Conservation (phyloP, 2,797 vertebrate genomes). For the Crenichthys baileyi region DNA sequence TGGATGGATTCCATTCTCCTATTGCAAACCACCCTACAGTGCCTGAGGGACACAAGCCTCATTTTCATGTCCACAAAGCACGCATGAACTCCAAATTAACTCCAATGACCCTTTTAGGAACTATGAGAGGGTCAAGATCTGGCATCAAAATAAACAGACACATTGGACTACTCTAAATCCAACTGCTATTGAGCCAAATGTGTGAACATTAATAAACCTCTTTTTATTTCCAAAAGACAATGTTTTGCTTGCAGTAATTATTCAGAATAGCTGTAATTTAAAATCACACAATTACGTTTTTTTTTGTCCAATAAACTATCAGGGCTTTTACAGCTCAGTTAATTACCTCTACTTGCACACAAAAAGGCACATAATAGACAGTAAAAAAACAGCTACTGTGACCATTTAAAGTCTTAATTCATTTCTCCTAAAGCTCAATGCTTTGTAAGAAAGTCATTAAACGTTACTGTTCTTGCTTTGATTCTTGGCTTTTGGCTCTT, state of each 20-base stretch:
- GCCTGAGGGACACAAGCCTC: background rate
- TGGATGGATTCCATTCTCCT: background rate
- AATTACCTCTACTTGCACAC: conserved; percentile 51
- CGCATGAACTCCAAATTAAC: background rate
- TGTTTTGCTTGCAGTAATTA: background rate
- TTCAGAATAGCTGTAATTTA: background rate
- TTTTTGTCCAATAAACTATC: conserved; percentile 30
- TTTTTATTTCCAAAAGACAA: background rate
- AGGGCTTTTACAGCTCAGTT: conserved; percentile 44
- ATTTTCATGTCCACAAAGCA: background rate
- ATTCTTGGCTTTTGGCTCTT: background rate
- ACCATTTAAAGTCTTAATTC: conserved; percentile 23
- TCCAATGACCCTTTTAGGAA: background rate
- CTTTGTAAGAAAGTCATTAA: conserved; percentile 2
- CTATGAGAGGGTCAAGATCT: background rate
- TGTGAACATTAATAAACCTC: background rate
- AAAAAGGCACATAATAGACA: conserved; percentile 33
- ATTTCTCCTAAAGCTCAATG: conserved; percentile 17
- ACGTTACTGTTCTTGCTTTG: conserved; percentile 7
- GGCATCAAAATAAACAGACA: background rate
- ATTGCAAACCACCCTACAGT: background rate
- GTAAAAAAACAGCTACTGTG: background rate
- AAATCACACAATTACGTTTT: conserved; percentile 17
- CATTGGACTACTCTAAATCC: too few species aligned
- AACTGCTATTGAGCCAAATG: background rate